These are phyloP conservation scores for Cryptomyrus ogoouensis DNA, from an alignment of 2,113 vertebrate species.

Conservation along the genomic window DNA sequence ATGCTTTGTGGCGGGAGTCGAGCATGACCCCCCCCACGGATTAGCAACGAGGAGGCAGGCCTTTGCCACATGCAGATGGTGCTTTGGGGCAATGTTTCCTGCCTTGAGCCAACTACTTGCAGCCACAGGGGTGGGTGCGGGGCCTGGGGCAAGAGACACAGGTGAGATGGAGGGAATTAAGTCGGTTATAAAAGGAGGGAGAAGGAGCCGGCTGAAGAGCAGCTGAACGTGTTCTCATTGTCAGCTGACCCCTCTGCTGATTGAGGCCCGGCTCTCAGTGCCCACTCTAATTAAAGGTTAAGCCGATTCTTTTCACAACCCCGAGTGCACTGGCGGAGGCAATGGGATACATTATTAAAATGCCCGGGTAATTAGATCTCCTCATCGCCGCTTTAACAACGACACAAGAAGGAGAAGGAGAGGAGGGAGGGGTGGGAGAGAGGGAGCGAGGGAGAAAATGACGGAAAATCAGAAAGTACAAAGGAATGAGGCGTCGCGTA, in stretches of 20 bases:
- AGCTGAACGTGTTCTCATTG: neutral
- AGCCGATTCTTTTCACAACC: conserved; percentile 47
- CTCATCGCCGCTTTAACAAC: conserved; percentile 29
- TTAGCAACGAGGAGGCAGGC: neutral
- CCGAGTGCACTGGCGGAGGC: conserved; percentile 37
- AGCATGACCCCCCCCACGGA: neutral
- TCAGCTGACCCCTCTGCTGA: conserved; percentile 19
- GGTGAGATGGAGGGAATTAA: conserved; percentile 2
- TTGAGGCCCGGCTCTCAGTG: conserved; percentile 21
- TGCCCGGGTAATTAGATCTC: conserved; percentile 47
- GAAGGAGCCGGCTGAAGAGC: neutral
- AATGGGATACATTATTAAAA: conserved; percentile 47
- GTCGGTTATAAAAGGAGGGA: neutral
- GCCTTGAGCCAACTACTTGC: neutral
- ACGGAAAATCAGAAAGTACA: neutral
- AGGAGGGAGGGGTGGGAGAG: neutral
- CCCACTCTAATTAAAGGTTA: conserved; percentile 56
- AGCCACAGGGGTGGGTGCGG: neutral
- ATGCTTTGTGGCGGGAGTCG: neutral
- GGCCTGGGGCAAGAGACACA: neutral
- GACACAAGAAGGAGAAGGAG: conserved; percentile 22
- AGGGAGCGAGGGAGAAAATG: neutral
- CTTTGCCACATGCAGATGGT: too few species aligned
- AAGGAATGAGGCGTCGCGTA: neutral
- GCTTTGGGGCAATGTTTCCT: neutral